Percentiles rank a stretch among this genome's conserved stretches.
phyloP scores from a whole-genome alignment of 2,113 vertebrate genomes.

The Myxocyprinus asiaticus region DNA sequence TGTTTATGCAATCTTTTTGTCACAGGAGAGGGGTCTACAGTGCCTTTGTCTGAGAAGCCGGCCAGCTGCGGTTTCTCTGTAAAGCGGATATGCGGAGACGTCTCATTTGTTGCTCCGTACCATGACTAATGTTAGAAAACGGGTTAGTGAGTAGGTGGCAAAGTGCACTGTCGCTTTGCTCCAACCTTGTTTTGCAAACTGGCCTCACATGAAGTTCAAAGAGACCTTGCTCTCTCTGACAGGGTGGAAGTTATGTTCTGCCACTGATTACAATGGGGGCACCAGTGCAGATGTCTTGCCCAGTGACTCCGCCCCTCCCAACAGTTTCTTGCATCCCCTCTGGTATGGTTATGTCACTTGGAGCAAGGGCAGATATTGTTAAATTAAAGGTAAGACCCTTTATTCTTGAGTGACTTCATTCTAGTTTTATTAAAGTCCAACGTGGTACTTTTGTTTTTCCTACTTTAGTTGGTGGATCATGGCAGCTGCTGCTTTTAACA shows the following conservation, averaged over 20 bases:
- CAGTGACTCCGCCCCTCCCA: background rate
- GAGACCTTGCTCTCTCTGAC: background rate
- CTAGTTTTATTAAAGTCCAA: background rate
- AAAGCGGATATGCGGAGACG: constrained; percentile 49
- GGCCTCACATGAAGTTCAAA: background rate
- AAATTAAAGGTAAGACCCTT: constrained; percentile 45
- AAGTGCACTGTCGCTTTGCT: background rate
- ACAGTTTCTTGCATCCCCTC: constrained; percentile 45
- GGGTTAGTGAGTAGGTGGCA: constrained; percentile 29
- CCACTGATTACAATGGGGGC: constrained; percentile 49
- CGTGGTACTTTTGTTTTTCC: background rate
- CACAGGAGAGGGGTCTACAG: constrained; percentile 45
- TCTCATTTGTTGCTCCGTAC: constrained; percentile 55
- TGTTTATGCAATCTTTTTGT: background rate
- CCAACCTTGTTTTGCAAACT: too few relatives aligned
- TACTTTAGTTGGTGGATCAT: constrained; percentile 56
- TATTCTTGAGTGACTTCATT: background rate
- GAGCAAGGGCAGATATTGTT: constrained; percentile 12
- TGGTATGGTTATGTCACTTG: constrained; percentile 41
- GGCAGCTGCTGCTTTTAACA: constrained; percentile 33
- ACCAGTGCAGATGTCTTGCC: constrained; percentile 52
- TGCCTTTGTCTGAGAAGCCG: constrained; percentile 57
- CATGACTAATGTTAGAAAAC: constrained; percentile 48
- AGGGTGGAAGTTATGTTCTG: constrained; percentile 54
- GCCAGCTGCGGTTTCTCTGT: constrained; percentile 59